phyloP scores from a whole-genome alignment of 1,140 invertebrate species.

The Sycophila sp. region DNA sequence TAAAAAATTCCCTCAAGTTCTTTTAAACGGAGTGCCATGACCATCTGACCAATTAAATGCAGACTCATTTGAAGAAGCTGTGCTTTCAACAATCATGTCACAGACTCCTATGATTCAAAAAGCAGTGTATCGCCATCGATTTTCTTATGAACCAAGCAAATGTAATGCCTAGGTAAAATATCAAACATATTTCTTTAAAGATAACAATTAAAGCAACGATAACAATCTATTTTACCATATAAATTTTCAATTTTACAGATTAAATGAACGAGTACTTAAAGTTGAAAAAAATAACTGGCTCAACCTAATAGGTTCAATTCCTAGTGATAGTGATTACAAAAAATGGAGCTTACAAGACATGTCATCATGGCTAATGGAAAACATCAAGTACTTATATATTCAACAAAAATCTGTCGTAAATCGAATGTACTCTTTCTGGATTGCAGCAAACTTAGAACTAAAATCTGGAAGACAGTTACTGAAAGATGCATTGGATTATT shows the following conservation, averaged over 20 bases:
- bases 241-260: constrained; percentile 68
- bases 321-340: constrained; percentile 59
- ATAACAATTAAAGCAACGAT: no score
- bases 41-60: constrained; percentile 74
- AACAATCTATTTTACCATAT: no score
- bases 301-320: constrained; percentile 76
- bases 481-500: constrained; percentile 80
- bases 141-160: constrained; percentile 96
- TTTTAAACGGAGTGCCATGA: constrained; percentile 94
- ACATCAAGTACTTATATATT: constrained; percentile 74
- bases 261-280: constrained; percentile 90
- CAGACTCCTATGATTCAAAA: constrained; percentile 87
- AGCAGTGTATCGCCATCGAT: constrained; percentile 88
- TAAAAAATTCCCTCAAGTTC: constrained; percentile 79
- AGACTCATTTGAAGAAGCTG: constrained; percentile 93
- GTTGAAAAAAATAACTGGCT: constrained; percentile 78
- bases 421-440: constrained; percentile 85
- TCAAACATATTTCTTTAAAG: no score
- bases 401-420: constrained; percentile 57
- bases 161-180: constrained; percentile 86
- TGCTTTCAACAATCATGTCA: constrained; percentile 88
- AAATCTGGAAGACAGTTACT: constrained; percentile 77
- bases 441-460: constrained; percentile 85
- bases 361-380: constrained; percentile 78
- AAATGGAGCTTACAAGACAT: constrained; percentile 70